Base-by-base conservation (phyloP, 2,888 invertebrate genomes). In the Mactromeris polynyma region DNA sequence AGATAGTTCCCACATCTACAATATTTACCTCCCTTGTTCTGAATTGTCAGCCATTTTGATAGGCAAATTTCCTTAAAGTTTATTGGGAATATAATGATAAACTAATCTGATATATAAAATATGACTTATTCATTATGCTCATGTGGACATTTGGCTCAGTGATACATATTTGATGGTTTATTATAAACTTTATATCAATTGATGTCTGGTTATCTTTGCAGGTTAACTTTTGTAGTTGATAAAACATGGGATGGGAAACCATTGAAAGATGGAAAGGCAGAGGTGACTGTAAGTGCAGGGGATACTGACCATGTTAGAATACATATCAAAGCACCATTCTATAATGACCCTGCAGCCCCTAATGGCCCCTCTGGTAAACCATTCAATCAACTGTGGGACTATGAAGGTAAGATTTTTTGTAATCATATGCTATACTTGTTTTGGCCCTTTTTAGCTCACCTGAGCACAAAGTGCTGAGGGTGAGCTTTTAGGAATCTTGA, bases 361-460 rank as follows among this genome's bases (percentile, higher is more conserved):
- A 89, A 89, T 17, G 96, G 96, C 11, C 88, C 94, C 38, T 78
- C 94, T 6, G 97, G 96, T 1, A 91, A 96, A 86, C 95, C 97
- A 17, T 97, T 96, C 89, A 94, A 94, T n/a, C 93, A 95, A 78
- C 95, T 97, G 3, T 97, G 97, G 97, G 95, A 97, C 73, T 97
- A 96, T 93, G 97, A 97, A 96, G 97, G 97, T 97, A 81, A 79
- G 85, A 2, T 17, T 6, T 6, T 51, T 9, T 26, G 26, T n/a
- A 58, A n/a, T n/a, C n/a, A n/a, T n/a, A n/a, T n/a, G n/a, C n/a
- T n/a, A n/a, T n/a, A n/a, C n/a, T n/a, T n/a, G n/a, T n/a, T n/a
- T n/a, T n/a, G n/a, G n/a, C n/a, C n/a, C n/a, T n/a, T n/a, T n/a
- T n/a, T n/a, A n/a, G n/a, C n/a, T n/a, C n/a, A n/a, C n/a, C n/a